Conservation (phyloP, 2,797 vertebrate genomes). For the Cryptoprocta ferox region DNA sequence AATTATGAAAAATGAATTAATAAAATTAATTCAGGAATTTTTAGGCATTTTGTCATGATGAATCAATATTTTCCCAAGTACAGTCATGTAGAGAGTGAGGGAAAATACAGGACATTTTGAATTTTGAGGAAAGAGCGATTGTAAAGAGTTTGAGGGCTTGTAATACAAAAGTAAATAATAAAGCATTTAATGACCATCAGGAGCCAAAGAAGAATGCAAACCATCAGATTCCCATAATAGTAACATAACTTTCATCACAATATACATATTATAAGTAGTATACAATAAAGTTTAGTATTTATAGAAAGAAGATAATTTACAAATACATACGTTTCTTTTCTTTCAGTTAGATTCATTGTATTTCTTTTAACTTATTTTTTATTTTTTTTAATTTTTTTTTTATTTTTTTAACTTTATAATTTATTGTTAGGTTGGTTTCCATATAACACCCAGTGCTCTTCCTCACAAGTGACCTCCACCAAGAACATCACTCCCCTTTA, state of each 20-base stretch:
- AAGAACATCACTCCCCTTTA: no score
- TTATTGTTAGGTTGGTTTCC: no score
- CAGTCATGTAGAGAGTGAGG: not conserved
- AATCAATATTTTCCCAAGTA: not conserved
- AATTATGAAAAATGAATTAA: no score
- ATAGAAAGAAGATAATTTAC: not conserved
- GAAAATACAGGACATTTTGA: not conserved
- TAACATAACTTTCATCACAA: not conserved
- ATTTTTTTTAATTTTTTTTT: no score
- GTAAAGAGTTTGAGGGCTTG: not conserved
- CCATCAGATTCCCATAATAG: not conserved
- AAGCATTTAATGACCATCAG: not conserved
- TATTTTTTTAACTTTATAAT: no score
- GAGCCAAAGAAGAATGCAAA: not conserved
- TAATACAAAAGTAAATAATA: not conserved
- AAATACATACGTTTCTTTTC: not conserved
- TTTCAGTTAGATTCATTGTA: not conserved
- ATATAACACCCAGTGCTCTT: no score
- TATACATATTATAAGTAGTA: not conserved
- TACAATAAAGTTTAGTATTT: not conserved
- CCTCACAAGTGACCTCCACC: no score
- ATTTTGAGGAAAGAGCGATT: slow-evolving; percentile 13
- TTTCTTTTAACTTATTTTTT: no score
- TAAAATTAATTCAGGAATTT: not conserved
- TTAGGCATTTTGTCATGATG: not conserved